Evolutionary conservation across 2,113 vertebrate genomes (phyloP).

Genomic region (Dicerorhinus sumatrensis): DNA sequence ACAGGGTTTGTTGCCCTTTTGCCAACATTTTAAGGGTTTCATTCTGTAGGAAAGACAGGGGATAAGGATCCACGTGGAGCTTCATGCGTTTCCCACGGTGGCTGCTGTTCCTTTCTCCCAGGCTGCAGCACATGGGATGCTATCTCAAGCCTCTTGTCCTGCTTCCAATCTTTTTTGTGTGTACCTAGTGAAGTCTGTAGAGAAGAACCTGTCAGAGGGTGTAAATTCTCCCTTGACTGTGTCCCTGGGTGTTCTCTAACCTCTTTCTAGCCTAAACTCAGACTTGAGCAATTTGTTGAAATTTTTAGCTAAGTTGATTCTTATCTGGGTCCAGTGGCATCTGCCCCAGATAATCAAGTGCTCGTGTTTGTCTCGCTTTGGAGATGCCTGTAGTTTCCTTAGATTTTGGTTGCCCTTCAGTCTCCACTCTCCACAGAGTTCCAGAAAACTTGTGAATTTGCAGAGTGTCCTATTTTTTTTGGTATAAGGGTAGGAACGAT

Average conservation of each 20-base stretch:
- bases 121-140: too few species aligned
- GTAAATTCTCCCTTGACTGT: background rate
- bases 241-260: background rate
- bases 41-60: background rate
- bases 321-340: background rate
- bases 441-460: background rate
- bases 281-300: background rate
- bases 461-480: background rate
- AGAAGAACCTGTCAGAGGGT: background rate
- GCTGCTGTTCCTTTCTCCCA: background rate
- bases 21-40: background rate
- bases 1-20: background rate
- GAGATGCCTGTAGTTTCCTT: background rate
- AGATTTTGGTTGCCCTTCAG: background rate
- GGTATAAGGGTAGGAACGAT: background rate
- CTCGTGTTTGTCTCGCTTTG: background rate
- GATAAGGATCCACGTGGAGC: background rate
- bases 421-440: background rate
- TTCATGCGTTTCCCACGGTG: background rate
- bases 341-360: background rate
- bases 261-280: background rate
- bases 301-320: constrained; percentile 13
- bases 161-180: background rate
- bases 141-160: background rate
- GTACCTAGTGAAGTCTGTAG: background rate